Percentiles rank a stretch among this genome's conserved stretches.
Conservation (phyloP, 1,140 invertebrate genomes). For the Caenorhabditis briggsae region DNA sequence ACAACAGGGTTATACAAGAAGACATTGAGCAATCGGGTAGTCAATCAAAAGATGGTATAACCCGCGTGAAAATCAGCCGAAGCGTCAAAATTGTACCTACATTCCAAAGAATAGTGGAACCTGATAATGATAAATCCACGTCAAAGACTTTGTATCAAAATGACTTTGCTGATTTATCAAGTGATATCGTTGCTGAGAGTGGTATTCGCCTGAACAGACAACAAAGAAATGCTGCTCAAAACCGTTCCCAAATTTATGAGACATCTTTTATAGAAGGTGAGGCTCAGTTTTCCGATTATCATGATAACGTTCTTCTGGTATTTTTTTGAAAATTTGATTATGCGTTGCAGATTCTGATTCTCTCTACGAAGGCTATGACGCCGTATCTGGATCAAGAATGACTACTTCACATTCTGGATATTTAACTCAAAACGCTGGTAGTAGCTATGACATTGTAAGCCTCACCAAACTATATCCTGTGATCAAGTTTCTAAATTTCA, state of each 20-base stretch:
- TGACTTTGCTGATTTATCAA: neutral
- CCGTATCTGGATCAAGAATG: neutral
- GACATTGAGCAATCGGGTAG: neutral
- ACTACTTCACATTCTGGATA: neutral
- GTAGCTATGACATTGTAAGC: constrained; percentile 42
- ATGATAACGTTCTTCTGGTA: no score
- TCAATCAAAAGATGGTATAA: neutral
- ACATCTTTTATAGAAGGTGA: neutral
- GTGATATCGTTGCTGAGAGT: neutral
- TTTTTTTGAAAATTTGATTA: neutral
- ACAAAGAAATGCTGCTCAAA: no score
- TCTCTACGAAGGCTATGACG: neutral
- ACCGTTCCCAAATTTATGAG: neutral
- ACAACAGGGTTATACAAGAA: neutral
- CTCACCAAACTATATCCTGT: neutral
- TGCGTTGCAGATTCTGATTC: constrained; percentile 1
- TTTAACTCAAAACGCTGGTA: neutral
- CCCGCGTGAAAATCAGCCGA: no score
- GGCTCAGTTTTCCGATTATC: neutral
- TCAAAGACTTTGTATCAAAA: neutral
- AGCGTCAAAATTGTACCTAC: neutral
- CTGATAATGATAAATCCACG: neutral
- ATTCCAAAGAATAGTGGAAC: neutral
- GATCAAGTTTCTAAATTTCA: neutral
- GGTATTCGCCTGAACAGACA: neutral